Evolutionary conservation across 2,888 invertebrate genomes (phyloP).

Genomic region (Anorthoa munda): DNA sequence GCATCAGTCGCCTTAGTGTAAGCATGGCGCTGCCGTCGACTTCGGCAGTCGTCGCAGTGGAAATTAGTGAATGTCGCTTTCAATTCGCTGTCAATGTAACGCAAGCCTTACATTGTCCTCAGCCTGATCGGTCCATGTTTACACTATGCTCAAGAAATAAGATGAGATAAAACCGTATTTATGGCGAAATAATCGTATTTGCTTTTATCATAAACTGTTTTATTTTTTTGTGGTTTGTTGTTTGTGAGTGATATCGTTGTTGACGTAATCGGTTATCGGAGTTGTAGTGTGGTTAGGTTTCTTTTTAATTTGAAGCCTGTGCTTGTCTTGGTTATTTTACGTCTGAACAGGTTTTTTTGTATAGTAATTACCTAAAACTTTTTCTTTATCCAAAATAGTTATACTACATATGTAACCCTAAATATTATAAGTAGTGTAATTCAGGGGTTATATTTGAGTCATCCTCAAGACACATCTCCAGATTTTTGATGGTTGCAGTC

Average conservation of each 20-base stretch:
- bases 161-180: constrained; percentile 84
- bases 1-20: background rate
- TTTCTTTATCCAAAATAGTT: too few relatives aligned
- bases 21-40: background rate
- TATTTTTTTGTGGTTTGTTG: constrained; percentile 67
- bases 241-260: constrained; percentile 61
- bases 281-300: background rate
- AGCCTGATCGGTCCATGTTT: constrained; percentile 70
- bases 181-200: constrained; percentile 82
- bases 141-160: constrained; percentile 80
- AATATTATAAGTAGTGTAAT: too few relatives aligned
- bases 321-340: background rate
- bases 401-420: too few relatives aligned
- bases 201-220: constrained; percentile 80
- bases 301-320: background rate
- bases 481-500: too few relatives aligned
- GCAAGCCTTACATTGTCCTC: constrained; percentile 12
- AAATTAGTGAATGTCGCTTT: background rate
- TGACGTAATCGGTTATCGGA: background rate
- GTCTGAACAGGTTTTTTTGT: too few relatives aligned
- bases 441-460: too few relatives aligned
- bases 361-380: too few relatives aligned
- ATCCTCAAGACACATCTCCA: too few relatives aligned
- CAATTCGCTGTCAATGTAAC: constrained; percentile 3
- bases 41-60: too few relatives aligned